Evolutionary conservation across 2,113 vertebrate species (phyloP).

Genomic region (Piaya cayana): DNA sequence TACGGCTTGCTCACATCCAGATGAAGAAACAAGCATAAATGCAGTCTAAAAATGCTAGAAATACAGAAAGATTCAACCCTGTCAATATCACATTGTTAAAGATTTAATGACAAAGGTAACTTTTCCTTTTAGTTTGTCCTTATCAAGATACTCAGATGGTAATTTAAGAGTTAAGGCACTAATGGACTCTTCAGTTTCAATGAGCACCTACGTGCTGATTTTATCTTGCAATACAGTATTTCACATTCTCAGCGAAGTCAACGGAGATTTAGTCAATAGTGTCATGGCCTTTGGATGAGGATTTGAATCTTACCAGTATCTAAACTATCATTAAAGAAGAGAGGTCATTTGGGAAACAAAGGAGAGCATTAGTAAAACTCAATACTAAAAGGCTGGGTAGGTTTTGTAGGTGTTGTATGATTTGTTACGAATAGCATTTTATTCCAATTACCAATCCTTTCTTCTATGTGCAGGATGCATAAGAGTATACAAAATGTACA

Average conservation of each 20-base stretch:
- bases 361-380: conserved; percentile 50
- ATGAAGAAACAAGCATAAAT: conserved; percentile 53
- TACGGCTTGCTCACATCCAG: conserved; percentile 45
- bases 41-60: conserved; percentile 51
- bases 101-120: conserved; percentile 60
- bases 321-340: conserved; percentile 42
- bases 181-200: conserved; percentile 73
- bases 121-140: conserved; percentile 35
- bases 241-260: conserved; percentile 88
- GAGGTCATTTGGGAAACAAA: conserved; percentile 50
- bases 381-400: conserved; percentile 42
- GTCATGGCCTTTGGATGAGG: conserved; percentile 65
- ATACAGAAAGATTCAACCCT: conserved; percentile 26
- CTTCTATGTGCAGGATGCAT: neutral
- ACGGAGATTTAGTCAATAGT: conserved; percentile 82
- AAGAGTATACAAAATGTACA: neutral
- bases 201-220: conserved; percentile 73
- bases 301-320: conserved; percentile 60
- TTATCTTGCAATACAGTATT: conserved; percentile 86
- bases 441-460: conserved; percentile 28
- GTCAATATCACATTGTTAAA: conserved; percentile 52
- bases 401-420: conserved; percentile 47
- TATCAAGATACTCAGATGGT: conserved; percentile 17
- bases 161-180: conserved; percentile 67
- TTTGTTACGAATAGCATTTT: conserved; percentile 26